These are phyloP conservation scores for Agrilus biguttatus DNA, from an alignment of 2,888 invertebrate species.

Conservation along the genomic window DNA sequence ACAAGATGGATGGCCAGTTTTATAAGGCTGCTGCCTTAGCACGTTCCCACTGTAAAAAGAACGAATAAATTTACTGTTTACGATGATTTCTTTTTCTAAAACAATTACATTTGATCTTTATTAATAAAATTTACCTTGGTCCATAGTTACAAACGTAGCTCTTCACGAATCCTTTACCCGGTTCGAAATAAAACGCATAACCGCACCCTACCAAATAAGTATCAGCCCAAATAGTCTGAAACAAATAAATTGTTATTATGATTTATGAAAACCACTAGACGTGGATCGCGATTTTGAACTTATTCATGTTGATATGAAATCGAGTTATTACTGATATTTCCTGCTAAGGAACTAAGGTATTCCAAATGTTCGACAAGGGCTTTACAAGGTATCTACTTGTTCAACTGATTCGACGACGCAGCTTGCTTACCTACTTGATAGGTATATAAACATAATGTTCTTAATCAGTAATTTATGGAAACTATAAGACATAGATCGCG, in stretches of 20 bases:
- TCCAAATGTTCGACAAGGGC: no score
- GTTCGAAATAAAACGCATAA: constrained; percentile 67
- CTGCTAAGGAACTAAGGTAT: no score
- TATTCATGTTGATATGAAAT: no score
- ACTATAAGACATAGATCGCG: no score
- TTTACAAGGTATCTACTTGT: no score
- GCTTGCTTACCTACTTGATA: no score
- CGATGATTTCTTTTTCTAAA: not conserved
- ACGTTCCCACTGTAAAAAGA: constrained; percentile 51
- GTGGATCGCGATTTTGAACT: no score
- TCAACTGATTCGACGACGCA: no score
- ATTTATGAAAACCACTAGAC: no score
- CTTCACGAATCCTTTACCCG: constrained; percentile 58
- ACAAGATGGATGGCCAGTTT: constrained; percentile 61
- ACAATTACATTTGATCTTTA: not conserved
- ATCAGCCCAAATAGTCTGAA: constrained; percentile 76
- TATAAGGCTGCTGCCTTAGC: constrained; percentile 60
- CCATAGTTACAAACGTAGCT: constrained; percentile 78
- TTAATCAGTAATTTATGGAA: no score
- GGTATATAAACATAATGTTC: no score
- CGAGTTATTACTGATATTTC: no score
- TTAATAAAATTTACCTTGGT: constrained; percentile 41
- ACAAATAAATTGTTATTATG: constrained; percentile 11
- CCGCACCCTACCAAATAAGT: constrained; percentile 79
- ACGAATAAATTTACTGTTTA: not conserved